Evolutionary conservation across 2,113 vertebrate species (phyloP).

Genomic region (Lanius ludovicianus): DNA sequence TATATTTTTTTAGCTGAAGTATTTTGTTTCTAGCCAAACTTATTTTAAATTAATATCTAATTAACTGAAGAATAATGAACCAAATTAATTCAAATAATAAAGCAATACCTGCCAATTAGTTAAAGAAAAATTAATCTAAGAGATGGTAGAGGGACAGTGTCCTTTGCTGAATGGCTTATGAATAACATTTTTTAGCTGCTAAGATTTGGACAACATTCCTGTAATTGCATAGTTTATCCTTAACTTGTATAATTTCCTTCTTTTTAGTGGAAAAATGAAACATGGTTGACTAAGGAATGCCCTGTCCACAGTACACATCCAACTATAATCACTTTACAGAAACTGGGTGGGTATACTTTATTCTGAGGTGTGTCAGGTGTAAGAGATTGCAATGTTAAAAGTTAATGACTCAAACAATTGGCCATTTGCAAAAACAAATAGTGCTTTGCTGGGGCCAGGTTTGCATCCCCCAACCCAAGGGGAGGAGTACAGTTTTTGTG

Average conservation of each 20-base stretch:
- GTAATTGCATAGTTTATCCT: neutral
- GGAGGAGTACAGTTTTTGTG: neutral
- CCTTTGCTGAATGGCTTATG: neutral
- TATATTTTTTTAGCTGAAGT: neutral
- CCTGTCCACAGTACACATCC: neutral
- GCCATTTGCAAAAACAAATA: neutral
- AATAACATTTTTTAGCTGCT: neutral
- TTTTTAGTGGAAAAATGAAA: neutral
- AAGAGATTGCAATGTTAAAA: neutral
- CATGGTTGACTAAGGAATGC: neutral
- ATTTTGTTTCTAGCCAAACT: neutral
- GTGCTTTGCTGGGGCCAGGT: neutral
- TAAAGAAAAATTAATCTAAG: neutral
- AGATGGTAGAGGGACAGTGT: neutral
- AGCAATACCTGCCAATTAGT: neutral
- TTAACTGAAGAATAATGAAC: neutral
- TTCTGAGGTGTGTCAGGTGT: neutral
- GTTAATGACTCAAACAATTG: neutral
- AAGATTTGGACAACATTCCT: neutral
- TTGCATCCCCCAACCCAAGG: neutral
- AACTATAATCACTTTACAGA: neutral
- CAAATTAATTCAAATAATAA: constrained; percentile 1
- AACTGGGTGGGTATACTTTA: neutral
- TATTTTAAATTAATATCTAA: neutral
- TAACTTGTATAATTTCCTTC: neutral